A percentile compares a stretch with the other conserved stretches of the same genome.
Evolutionary conservation across 2,797 vertebrate genomes (phyloP).

Genomic region (Microctenopoma stevenorrisi): DNA sequence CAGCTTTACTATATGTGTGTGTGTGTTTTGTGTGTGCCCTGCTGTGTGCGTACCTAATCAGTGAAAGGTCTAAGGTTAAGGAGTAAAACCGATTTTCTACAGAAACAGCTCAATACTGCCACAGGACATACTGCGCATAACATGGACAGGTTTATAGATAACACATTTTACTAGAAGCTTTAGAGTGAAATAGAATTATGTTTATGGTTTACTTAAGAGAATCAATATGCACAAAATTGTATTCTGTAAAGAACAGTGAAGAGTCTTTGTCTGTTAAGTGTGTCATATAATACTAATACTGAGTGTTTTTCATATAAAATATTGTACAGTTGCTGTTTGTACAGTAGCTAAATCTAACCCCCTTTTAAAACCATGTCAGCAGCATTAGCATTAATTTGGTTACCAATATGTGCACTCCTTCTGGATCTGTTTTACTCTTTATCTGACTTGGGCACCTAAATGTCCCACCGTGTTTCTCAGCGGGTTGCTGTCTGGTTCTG

Average conservation of each 20-base stretch:
- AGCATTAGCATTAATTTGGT: neutral
- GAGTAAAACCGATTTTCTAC: conserved; percentile 7
- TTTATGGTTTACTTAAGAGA: neutral
- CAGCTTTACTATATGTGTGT: no score
- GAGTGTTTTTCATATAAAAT: neutral
- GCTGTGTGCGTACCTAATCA: conserved; percentile 12
- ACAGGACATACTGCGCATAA: conserved; percentile 4
- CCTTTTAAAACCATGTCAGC: no score
- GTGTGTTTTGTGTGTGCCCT: neutral
- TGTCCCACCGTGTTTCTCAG: conserved; percentile 3
- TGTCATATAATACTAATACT: no score
- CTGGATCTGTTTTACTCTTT: neutral
- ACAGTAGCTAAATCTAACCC: no score
- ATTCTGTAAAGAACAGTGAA: neutral
- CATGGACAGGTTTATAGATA: neutral
- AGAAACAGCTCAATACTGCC: conserved; percentile 28
- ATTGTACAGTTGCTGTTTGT: neutral
- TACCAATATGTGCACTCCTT: neutral
- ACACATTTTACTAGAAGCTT: neutral
- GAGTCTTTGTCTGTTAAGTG: no score
- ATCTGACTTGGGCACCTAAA: neutral
- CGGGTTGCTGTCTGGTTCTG: neutral
- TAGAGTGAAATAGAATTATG: neutral
- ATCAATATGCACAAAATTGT: neutral
- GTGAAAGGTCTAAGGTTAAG: conserved; percentile 35